Conservation (phyloP, 2,888 invertebrate species). For the Drosophila limbata region DNA sequence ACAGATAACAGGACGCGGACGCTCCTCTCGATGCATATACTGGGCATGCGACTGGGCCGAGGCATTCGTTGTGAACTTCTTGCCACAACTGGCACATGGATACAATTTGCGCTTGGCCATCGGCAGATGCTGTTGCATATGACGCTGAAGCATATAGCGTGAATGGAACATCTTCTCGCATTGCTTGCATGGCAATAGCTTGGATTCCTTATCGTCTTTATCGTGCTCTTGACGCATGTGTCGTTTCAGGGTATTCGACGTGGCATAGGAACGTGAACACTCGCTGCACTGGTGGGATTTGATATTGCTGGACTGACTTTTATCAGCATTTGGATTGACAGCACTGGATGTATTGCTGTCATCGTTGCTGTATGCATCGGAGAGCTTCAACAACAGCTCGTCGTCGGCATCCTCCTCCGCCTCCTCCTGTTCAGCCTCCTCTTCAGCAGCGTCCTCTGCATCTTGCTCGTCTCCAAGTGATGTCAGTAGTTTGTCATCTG, state of each 20-base stretch:
- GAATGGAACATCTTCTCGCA: slow-evolving; percentile 61
- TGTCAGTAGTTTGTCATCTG: not conserved
- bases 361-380: slow-evolving; percentile 40
- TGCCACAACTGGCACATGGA: slow-evolving; percentile 80
- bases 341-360: slow-evolving; percentile 21
- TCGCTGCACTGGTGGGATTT: slow-evolving; percentile 49
- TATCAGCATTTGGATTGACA: not conserved
- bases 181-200: slow-evolving; percentile 42
- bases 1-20: slow-evolving; percentile 85
- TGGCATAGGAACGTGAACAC: slow-evolving; percentile 51
- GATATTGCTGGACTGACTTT: not conserved
- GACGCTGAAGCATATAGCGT: slow-evolving; percentile 51
- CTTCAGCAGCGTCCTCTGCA: not conserved
- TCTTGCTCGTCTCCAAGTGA: not conserved
- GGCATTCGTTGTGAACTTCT: slow-evolving; percentile 75
- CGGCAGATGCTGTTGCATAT: slow-evolving; percentile 69
- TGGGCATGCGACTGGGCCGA: slow-evolving; percentile 77
- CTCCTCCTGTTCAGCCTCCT: not conserved
- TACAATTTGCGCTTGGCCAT: slow-evolving; percentile 56
- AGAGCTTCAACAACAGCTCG: slow-evolving; percentile 38
- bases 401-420: slow-evolving; percentile 30
- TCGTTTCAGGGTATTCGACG: slow-evolving; percentile 48
- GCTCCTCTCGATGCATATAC: slow-evolving; percentile 82
- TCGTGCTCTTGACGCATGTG: slow-evolving; percentile 61
- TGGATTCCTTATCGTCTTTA: not conserved